phyloP scores from a whole-genome alignment of 2,113 vertebrate genomes.

The Calonectris borealis region DNA sequence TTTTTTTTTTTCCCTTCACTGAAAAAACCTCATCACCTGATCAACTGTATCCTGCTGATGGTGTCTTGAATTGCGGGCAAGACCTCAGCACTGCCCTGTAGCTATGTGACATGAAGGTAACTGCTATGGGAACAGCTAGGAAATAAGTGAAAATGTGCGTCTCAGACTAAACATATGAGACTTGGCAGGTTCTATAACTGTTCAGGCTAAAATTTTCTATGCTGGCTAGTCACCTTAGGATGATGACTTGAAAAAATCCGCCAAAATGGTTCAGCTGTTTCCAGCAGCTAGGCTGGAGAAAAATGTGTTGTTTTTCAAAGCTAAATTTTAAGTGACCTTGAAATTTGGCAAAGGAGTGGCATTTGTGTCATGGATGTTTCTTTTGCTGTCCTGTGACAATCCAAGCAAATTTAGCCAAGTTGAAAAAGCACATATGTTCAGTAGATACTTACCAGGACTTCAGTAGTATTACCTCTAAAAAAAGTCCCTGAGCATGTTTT shows the following conservation, averaged over 20 bases:
- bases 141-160: neutral
- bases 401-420: conserved; percentile 38
- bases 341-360: conserved; percentile 43
- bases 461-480: neutral
- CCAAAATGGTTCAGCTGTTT: conserved; percentile 23
- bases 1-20: neutral
- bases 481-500: neutral
- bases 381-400: conserved; percentile 35
- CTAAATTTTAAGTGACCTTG: conserved; percentile 41
- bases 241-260: neutral
- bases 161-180: neutral
- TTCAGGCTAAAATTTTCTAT: conserved; percentile 19
- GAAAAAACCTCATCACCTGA: neutral
- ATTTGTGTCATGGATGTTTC: conserved; percentile 31
- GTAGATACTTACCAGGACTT: neutral
- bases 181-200: neutral
- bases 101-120: neutral
- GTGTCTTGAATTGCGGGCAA: neutral
- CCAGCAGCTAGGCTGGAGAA: conserved; percentile 9
- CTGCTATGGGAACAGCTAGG: neutral
- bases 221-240: neutral
- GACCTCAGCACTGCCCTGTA: neutral
- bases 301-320: conserved; percentile 23
- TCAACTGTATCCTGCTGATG: neutral
- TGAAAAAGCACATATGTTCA: conserved; percentile 44